These are phyloP conservation scores for Corbicula japonica DNA, from an alignment of 2,888 invertebrate genomes.

Conservation along the genomic window DNA sequence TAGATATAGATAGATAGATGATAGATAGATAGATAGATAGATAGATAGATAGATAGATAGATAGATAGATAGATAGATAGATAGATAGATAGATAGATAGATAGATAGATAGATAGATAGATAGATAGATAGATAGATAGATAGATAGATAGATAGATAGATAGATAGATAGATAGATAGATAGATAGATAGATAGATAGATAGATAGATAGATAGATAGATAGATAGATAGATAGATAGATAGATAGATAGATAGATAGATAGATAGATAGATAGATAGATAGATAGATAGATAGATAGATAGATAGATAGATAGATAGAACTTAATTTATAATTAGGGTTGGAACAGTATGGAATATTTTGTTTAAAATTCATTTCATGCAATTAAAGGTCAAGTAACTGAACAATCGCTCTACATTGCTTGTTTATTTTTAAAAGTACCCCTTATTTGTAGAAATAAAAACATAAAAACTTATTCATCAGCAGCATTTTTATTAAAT, in stretches of 20 bases:
- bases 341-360: background rate
- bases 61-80: slow-evolving; percentile 8
- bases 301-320: slow-evolving; percentile 8
- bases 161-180: slow-evolving; percentile 8
- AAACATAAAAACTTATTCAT: too few species aligned
- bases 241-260: slow-evolving; percentile 8
- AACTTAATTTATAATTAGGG: background rate
- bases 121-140: slow-evolving; percentile 8
- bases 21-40: too few species aligned
- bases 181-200: slow-evolving; percentile 8
- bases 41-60: background rate
- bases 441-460: too few species aligned
- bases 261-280: slow-evolving; percentile 8
- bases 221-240: slow-evolving; percentile 8
- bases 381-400: too few species aligned
- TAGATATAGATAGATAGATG: too few species aligned
- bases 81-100: slow-evolving; percentile 8
- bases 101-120: slow-evolving; percentile 8
- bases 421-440: too few species aligned
- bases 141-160: slow-evolving; percentile 8
- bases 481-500: too few species aligned
- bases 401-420: too few species aligned
- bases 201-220: slow-evolving; percentile 8
- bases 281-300: slow-evolving; percentile 8
- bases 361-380: too few species aligned